Evolutionary conservation across 2,113 vertebrate species (phyloP), one percentile per base, ranked within the genome.

Genomic region (Actenoides lindsayi): DNA sequence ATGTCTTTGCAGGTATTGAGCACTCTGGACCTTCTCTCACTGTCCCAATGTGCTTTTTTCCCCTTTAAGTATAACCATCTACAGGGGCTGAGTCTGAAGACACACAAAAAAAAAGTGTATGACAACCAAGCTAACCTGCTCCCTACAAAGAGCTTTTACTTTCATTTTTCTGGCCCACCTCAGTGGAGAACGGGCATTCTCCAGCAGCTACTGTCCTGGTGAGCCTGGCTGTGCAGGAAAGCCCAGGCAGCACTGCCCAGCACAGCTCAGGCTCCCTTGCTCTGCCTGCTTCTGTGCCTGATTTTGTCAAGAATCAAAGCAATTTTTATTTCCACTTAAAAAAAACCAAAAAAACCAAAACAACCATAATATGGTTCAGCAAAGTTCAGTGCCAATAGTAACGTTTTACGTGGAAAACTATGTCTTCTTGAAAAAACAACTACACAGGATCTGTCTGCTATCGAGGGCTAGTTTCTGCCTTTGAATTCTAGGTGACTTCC

Each of bases 401-500:
- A 81, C 2, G 16, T 51, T 88, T 81, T 65, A 41, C n/a, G 21
- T 35, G 35, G 83, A 83, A 83, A 68, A 75, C 0, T 90, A 80
- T 6, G 13, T 24, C 27, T 93, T 14, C 37, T 11, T 77, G 50
- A 63, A 85, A 88, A 67, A 65, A 76, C 5, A 70, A 42, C 25
- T 87, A 37, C 0, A 1, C 30, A n/a, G 33, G 46, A 46, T 35
- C 46, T 39, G 57, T 51, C 69, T 87, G 65, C 51, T 89, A 4
- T 75, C 1, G 8, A 70, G n/a, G 74, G 67, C 23, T 87, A 24
- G 42, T 35, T 83, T 64, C 46, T 90, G 73, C 50, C 76, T 86
- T 83, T 75, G 53, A 73, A 89, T 94, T 89, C 88, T 31, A 87
- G 83, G 79, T 93, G 59, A 73, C 80, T 95, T 90, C 68, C 60